Percentiles rank a stretch among this genome's conserved stretches.
These are phyloP conservation scores for Tauraco hartlaubi DNA, from an alignment of 2,797 vertebrate genomes.

Conservation along the genomic window DNA sequence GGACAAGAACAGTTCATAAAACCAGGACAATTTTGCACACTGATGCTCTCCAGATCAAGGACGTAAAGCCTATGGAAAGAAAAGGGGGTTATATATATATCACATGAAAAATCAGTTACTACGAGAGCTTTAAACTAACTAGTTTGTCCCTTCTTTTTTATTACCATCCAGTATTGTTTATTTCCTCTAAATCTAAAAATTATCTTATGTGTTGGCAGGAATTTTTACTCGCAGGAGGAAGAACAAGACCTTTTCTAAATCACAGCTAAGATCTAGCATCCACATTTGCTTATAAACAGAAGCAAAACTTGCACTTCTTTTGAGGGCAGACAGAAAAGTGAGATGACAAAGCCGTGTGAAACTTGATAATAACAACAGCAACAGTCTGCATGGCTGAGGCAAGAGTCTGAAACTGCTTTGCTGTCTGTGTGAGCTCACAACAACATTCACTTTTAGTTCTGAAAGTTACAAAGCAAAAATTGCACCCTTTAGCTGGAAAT, in stretches of 20 bases:
- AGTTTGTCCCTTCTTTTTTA: not conserved
- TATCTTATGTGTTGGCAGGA: accelerated
- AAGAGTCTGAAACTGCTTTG: not conserved
- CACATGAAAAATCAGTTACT: not conserved
- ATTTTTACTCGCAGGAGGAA: not conserved
- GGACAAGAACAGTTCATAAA: not conserved
- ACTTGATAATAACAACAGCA: not conserved
- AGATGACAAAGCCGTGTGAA: conserved; percentile 23
- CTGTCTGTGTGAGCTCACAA: not conserved
- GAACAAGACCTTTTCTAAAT: not conserved
- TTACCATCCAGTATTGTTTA: not conserved
- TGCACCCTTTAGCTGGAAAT: not conserved
- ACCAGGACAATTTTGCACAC: not conserved
- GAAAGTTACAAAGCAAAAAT: not conserved
- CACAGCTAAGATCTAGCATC: not conserved
- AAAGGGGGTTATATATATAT: not conserved
- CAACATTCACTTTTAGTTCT: not conserved
- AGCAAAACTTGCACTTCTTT: conserved; percentile 2
- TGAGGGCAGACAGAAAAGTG: conserved; percentile 23
- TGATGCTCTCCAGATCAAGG: not conserved
- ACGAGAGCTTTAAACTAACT: not conserved
- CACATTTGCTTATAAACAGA: not conserved
- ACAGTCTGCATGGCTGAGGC: not conserved
- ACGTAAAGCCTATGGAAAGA: not conserved
- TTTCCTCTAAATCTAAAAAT: not conserved